These are phyloP conservation scores for Dromius quadrimaculatus DNA, from an alignment of 2,888 invertebrate genomes.

Conservation along the genomic window DNA sequence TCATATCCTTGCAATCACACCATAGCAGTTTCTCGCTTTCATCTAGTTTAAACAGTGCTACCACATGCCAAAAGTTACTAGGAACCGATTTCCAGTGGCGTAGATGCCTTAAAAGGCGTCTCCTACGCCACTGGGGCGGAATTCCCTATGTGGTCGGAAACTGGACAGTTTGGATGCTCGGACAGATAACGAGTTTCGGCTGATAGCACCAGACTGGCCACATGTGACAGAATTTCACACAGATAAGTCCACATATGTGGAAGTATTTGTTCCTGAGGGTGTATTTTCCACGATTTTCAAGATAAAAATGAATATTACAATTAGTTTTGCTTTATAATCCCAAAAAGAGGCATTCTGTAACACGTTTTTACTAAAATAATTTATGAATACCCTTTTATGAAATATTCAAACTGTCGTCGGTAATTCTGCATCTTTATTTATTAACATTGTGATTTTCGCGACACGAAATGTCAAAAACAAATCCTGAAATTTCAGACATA, in stretches of 20 bases:
- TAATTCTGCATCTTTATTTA: not conserved
- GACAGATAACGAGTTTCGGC: conserved; percentile 42
- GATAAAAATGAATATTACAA: no score
- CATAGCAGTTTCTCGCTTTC: conserved; percentile 12
- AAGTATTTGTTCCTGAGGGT: no score
- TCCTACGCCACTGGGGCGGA: not conserved
- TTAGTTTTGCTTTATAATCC: no score
- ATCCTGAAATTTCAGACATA: not conserved
- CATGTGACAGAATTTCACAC: conserved; percentile 37
- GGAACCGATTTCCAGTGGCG: not conserved
- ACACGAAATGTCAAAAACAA: conserved; percentile 24
- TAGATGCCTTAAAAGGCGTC: no score
- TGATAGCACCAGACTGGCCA: conserved; percentile 39
- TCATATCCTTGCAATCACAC: conserved; percentile 27
- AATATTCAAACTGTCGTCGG: not conserved
- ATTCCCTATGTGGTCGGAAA: conserved; percentile 20
- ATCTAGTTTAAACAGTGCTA: conserved; percentile 15
- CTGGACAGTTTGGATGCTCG: conserved; percentile 40
- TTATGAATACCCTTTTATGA: not conserved
- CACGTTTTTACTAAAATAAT: no score
- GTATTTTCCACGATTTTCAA: no score
- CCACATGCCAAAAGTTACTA: not conserved
- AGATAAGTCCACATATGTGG: not conserved
- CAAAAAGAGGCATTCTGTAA: no score
- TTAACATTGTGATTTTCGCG: conserved; percentile 11